Conservation (phyloP, 2,797 vertebrate genomes). For the Thunnus albacares region DNA sequence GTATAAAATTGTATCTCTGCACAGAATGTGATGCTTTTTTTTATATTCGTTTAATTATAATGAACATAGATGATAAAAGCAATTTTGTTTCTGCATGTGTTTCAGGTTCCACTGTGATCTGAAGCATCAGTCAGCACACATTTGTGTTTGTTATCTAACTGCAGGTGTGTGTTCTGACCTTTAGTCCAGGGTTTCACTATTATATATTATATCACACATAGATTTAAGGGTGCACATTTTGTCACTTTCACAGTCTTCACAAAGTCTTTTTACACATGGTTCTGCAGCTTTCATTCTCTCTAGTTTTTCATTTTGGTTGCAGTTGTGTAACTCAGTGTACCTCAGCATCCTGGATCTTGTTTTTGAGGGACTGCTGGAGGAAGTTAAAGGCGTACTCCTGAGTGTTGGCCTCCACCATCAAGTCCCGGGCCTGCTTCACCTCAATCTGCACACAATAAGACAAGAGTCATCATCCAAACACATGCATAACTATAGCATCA, state of each 20-base stretch:
- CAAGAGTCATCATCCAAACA: background rate
- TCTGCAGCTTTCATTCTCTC: background rate
- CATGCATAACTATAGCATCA: background rate
- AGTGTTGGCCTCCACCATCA: constrained; percentile 88
- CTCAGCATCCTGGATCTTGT: constrained; percentile 86
- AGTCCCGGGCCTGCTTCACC: constrained; percentile 82
- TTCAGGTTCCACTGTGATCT: background rate
- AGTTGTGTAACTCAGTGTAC: constrained; percentile 50
- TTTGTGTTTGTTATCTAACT: background rate
- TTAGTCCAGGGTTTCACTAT: too few species aligned
- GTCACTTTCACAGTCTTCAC: too few species aligned
- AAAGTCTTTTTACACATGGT: background rate
- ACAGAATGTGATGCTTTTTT: too few species aligned
- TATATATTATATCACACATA: too few species aligned
- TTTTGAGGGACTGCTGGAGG: constrained; percentile 87
- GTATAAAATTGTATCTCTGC: too few species aligned
- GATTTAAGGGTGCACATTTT: too few species aligned
- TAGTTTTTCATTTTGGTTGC: too few species aligned
- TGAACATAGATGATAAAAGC: too few species aligned
- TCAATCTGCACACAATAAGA: constrained; percentile 72
- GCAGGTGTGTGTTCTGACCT: background rate
- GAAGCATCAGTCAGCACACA: background rate
- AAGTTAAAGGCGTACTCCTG: constrained; percentile 89
- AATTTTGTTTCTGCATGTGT: background rate
- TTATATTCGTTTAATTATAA: too few species aligned